phyloP scores from a whole-genome alignment of 2,888 invertebrate species.

The Apomyelois bistriatella region DNA sequence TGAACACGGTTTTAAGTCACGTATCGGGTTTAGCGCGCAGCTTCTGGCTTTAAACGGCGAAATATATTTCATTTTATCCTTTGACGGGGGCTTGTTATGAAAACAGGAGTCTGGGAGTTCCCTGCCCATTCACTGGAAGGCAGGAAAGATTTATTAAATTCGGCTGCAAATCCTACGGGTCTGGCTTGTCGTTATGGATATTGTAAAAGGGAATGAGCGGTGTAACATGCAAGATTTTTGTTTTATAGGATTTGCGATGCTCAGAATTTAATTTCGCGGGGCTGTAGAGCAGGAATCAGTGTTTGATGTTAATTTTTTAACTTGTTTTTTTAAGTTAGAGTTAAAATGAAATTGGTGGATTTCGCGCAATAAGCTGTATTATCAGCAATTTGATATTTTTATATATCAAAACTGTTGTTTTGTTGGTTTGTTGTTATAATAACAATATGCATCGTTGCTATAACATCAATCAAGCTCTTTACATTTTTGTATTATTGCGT shows the following conservation, averaged over 20 bases:
- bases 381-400: too few species aligned
- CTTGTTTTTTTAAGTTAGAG: too few species aligned
- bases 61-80: slow-evolving; percentile 48
- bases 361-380: too few species aligned
- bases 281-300: too few species aligned
- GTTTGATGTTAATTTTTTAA: too few species aligned
- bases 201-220: slow-evolving; percentile 27
- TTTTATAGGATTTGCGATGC: neutral
- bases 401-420: too few species aligned
- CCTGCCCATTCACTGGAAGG: slow-evolving; percentile 44
- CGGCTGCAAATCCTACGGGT: slow-evolving; percentile 30
- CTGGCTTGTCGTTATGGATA: slow-evolving; percentile 23
- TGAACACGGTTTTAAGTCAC: neutral
- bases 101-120: slow-evolving; percentile 45
- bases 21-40: neutral
- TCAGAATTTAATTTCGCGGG: too few species aligned
- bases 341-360: too few species aligned
- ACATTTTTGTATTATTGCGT: too few species aligned
- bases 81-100: slow-evolving; percentile 47
- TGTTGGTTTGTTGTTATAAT: too few species aligned
- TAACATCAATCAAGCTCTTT: too few species aligned
- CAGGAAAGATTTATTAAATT: slow-evolving; percentile 61
- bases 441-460: too few species aligned
- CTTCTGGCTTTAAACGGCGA: neutral
- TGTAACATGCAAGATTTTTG: slow-evolving; percentile 9